phyloP scores from a whole-genome alignment of 1,140 invertebrate genomes.

The Drosophila nebulosa region DNA sequence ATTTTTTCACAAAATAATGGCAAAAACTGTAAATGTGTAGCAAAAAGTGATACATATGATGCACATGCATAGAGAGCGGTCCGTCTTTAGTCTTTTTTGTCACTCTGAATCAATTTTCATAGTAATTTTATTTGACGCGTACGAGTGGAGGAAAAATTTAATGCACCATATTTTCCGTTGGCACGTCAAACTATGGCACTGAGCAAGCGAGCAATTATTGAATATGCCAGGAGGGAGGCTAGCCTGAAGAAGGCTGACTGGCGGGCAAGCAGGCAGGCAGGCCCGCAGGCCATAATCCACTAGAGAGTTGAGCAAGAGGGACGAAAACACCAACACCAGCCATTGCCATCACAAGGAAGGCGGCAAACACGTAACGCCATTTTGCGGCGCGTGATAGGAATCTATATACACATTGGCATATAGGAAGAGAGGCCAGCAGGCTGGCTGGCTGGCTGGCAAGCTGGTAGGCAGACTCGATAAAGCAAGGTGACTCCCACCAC shows the following conservation, averaged over 20 bases:
- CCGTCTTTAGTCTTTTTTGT: not conserved
- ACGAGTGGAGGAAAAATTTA: constrained; percentile 48
- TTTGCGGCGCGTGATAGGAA: constrained; percentile 73
- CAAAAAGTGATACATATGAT: too few relatives aligned
- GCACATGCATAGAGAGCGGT: constrained; percentile 15
- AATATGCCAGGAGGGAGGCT: constrained; percentile 50
- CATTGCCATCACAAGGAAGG: constrained; percentile 23
- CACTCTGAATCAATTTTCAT: constrained; percentile 56
- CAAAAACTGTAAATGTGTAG: constrained; percentile 28
- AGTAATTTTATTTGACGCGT: constrained; percentile 55
- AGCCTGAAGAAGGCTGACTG: constrained; percentile 12
- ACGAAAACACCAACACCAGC: constrained; percentile 32
- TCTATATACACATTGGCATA: constrained; percentile 8
- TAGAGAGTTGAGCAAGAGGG: constrained; percentile 18
- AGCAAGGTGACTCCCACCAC: constrained; percentile 31
- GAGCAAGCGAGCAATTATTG: constrained; percentile 58
- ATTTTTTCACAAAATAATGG: not conserved
- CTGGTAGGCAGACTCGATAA: not conserved
- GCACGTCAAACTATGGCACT: constrained; percentile 53
- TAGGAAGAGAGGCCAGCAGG: not conserved
- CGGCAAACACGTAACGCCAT: constrained; percentile 74
- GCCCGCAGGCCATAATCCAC: constrained; percentile 40
- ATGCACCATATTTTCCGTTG: constrained; percentile 62
- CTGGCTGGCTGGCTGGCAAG: not conserved
- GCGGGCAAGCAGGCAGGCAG: not conserved